Evolutionary conservation across 1,140 invertebrate species (phyloP).

Genomic region (Drosophila suzukii): DNA sequence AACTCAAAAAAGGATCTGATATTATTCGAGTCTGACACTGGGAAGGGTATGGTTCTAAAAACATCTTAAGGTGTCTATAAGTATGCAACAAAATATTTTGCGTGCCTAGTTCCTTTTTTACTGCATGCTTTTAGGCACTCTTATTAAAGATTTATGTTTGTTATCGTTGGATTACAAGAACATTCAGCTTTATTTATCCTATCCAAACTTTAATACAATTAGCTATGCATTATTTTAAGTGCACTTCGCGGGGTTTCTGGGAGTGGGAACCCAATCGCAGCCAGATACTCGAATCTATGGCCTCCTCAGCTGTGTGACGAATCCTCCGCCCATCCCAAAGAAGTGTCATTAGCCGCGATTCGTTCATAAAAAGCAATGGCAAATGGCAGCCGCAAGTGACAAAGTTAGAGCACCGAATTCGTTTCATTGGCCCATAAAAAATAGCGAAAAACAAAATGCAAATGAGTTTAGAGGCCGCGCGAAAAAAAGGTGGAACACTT

Average conservation of each 20-base stretch:
- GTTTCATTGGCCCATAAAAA: slow-evolving; percentile 78
- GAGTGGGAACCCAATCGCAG: slow-evolving; percentile 17
- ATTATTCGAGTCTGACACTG: too few species aligned
- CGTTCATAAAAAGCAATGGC: slow-evolving; percentile 66
- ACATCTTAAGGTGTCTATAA: too few species aligned
- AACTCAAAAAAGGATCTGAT: not conserved
- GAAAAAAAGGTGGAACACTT: slow-evolving; percentile 67
- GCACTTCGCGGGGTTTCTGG: slow-evolving; percentile 5
- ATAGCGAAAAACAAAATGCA: slow-evolving; percentile 69
- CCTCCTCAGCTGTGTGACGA: slow-evolving; percentile 59
- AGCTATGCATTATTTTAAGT: not conserved
- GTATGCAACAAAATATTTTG: too few species aligned
- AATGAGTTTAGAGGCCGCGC: slow-evolving; percentile 51
- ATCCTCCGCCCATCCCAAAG: slow-evolving; percentile 16
- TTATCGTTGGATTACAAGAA: not conserved
- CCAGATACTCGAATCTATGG: slow-evolving; percentile 27
- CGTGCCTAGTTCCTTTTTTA: too few species aligned
- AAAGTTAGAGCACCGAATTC: slow-evolving; percentile 68
- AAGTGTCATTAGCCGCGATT: slow-evolving; percentile 73
- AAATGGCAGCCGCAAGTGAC: slow-evolving; percentile 59
- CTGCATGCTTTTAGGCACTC: too few species aligned
- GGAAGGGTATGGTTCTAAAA: too few species aligned
- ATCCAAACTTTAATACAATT: not conserved
- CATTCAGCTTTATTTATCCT: not conserved
- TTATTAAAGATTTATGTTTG: too few species aligned